A percentile compares a stretch with the other conserved stretches of the same genome.
Conservation (phyloP, 2,888 invertebrate species). For the Caenorhabditis angaria region DNA sequence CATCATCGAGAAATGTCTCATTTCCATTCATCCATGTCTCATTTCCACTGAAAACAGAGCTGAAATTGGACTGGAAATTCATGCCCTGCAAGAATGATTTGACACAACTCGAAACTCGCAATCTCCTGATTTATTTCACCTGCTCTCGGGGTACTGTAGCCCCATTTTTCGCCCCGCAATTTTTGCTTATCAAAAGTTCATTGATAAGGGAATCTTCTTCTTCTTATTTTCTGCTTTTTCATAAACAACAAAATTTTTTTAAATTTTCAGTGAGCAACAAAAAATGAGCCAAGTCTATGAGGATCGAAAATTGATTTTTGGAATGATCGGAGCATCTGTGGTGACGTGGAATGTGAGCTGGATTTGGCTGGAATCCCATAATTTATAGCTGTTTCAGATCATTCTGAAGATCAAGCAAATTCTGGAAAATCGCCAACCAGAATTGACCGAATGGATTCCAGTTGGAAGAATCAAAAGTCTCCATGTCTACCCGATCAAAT, state of each 20-base stretch:
- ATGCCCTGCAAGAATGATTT: too few species aligned
- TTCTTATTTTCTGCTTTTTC: too few species aligned
- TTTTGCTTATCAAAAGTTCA: too few species aligned
- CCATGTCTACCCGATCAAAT: conserved; percentile 60
- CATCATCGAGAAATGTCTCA: background rate
- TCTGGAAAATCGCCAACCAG: conserved; percentile 10
- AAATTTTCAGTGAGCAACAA: background rate
- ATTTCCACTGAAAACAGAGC: background rate
- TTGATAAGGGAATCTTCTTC: too few species aligned
- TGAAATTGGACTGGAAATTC: too few species aligned
- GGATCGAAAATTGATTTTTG: conserved; percentile 37
- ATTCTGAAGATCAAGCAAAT: conserved; percentile 15
- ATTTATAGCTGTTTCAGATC: too few species aligned
- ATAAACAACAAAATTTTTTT: too few species aligned
- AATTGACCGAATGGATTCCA: conserved; percentile 46
- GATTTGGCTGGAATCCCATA: too few species aligned
- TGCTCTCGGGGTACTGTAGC: too few species aligned
- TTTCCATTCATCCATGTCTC: background rate
- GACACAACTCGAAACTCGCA: too few species aligned
- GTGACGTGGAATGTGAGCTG: conserved; percentile 39
- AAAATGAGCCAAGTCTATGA: conserved; percentile 31
- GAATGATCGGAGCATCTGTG: conserved; percentile 38
- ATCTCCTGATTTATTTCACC: too few species aligned
- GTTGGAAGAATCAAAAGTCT: conserved; percentile 53
- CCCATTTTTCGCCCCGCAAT: too few species aligned